Evolutionary conservation across 2,888 invertebrate species (phyloP).

Genomic region (Acronicta leporina): DNA sequence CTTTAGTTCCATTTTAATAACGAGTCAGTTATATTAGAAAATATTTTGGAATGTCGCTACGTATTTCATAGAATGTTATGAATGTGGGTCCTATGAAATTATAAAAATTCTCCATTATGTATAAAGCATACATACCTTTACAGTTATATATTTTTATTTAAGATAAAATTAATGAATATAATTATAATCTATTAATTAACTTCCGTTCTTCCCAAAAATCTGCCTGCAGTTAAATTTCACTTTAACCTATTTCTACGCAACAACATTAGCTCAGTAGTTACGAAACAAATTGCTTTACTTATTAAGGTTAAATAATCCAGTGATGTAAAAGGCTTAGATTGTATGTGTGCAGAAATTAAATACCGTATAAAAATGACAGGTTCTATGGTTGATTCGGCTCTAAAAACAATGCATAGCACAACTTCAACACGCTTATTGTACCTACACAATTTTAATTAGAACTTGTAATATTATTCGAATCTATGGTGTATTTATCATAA

Average conservation of each 20-base stretch:
- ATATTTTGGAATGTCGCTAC: constrained; percentile 30
- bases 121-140: constrained; percentile 8
- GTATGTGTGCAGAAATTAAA: constrained; percentile 7
- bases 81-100: constrained; percentile 17
- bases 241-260: neutral
- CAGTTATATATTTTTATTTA: constrained; percentile 13
- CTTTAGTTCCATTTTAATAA: constrained; percentile 11
- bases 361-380: constrained; percentile 11
- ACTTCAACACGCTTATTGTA: constrained; percentile 1
- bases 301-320: constrained; percentile 30
- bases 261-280: neutral
- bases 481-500: constrained; percentile 9
- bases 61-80: constrained; percentile 19
- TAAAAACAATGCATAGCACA: neutral
- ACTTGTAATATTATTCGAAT: constrained; percentile 2
- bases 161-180: constrained; percentile 1
- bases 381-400: constrained; percentile 18
- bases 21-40: constrained; percentile 5
- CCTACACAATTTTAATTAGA: constrained; percentile 6
- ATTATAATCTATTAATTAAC: neutral
- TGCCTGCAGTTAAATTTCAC: neutral
- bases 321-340: constrained; percentile 14
- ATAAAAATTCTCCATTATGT: constrained; percentile 1
- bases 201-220: neutral
- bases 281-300: constrained; percentile 20